These are phyloP conservation scores for Allacma fusca DNA, from an alignment of 2,888 invertebrate species.

Conservation along the genomic window DNA sequence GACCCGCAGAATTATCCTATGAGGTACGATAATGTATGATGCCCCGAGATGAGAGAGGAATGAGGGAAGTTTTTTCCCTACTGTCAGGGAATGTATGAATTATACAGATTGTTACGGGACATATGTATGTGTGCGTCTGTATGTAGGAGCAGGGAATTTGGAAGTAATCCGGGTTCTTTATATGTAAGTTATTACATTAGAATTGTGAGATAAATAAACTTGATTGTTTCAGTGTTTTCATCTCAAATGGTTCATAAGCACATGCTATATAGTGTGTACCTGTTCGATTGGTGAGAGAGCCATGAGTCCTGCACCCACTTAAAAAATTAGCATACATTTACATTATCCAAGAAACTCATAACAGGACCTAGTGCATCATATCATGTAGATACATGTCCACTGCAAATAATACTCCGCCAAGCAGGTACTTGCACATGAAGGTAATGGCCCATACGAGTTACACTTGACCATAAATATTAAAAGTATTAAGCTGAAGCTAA, in stretches of 20 bases:
- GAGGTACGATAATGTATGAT: constrained; percentile 1
- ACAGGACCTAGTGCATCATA: constrained; percentile 35
- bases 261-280: background rate
- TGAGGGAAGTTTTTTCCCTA: background rate
- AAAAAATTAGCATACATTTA: constrained; percentile 32
- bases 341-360: constrained; percentile 21
- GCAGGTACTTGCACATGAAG: background rate
- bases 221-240: constrained; percentile 32
- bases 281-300: background rate
- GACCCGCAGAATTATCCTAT: background rate
- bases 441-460: constrained; percentile 9
- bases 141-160: background rate
- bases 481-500: constrained; percentile 24
- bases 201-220: constrained; percentile 27
- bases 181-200: constrained; percentile 26
- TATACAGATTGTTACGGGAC: background rate
- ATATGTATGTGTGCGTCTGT: no score
- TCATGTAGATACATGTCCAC: background rate
- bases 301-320: constrained; percentile 39
- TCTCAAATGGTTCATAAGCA: constrained; percentile 10
- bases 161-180: constrained; percentile 14
- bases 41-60: background rate
- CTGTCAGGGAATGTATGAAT: background rate
- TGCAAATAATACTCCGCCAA: background rate
- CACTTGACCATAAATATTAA: constrained; percentile 17